These are phyloP conservation scores for Gasterosteus nipponicus DNA, from an alignment of 2,113 vertebrate species.

Conservation along the genomic window DNA sequence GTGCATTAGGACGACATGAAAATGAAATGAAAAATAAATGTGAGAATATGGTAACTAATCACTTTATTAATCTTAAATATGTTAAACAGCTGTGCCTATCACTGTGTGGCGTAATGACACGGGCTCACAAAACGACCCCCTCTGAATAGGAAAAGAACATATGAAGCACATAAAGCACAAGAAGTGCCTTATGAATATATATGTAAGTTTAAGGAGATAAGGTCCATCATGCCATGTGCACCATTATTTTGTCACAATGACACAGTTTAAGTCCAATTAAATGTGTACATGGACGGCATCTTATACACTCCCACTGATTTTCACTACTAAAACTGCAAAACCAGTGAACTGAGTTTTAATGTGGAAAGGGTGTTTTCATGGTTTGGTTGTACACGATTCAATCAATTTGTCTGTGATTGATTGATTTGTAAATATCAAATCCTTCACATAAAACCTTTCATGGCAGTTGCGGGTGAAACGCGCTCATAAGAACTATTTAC, in stretches of 20 bases:
- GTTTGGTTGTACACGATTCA: background rate
- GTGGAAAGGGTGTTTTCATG: background rate
- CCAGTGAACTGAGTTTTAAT: background rate
- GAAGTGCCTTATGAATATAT: background rate
- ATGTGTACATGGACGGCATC: background rate
- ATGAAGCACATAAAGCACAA: background rate
- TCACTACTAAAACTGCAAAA: background rate
- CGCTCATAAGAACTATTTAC: background rate
- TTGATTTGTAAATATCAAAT: background rate
- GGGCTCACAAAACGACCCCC: background rate
- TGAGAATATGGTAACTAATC: background rate
- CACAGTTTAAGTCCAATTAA: background rate
- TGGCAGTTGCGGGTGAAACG: background rate
- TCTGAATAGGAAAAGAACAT: background rate
- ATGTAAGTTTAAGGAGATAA: background rate
- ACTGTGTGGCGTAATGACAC: background rate
- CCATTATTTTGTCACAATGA: background rate
- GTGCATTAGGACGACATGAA: background rate
- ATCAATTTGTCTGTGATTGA: background rate
- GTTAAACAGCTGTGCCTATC: background rate
- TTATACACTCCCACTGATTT: background rate
- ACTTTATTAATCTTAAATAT: background rate
- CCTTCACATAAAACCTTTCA: background rate
- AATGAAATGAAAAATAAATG: conserved; percentile 1
- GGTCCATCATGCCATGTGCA: background rate